These are phyloP conservation scores for Apamea monoglypha DNA, from an alignment of 2,888 invertebrate genomes.

Conservation along the genomic window DNA sequence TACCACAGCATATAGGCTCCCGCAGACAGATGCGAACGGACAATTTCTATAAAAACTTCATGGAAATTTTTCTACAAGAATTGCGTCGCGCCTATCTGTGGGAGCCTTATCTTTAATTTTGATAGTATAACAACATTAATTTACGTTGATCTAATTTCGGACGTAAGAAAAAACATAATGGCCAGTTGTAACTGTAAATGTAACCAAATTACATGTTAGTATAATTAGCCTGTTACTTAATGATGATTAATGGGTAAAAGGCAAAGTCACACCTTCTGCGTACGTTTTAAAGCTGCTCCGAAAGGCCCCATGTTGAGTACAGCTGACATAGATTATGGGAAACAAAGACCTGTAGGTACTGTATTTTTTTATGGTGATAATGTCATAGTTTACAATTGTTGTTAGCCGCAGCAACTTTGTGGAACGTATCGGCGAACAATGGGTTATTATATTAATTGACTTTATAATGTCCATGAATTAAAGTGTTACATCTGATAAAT, in stretches of 20 bases:
- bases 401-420: conserved; percentile 35
- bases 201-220: conserved; percentile 37
- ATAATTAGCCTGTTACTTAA: conserved; percentile 27
- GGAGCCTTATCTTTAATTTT: too few relatives aligned
- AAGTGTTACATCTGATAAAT: conserved; percentile 38
- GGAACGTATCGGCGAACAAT: conserved; percentile 47
- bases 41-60: too few relatives aligned
- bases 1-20: too few relatives aligned
- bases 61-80: too few relatives aligned
- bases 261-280: conserved; percentile 41
- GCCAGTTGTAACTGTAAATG: conserved; percentile 35
- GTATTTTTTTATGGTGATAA: conserved; percentile 55
- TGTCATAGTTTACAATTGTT: conserved; percentile 44
- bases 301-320: conserved; percentile 23
- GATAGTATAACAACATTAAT: too few relatives aligned
- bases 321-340: conserved; percentile 49
- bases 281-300: conserved; percentile 12
- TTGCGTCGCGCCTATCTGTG: too few relatives aligned
- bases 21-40: too few relatives aligned
- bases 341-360: conserved; percentile 47
- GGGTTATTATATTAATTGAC: conserved; percentile 51
- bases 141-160: conserved; percentile 5
- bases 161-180: conserved; percentile 29
- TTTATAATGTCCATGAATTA: conserved; percentile 24
- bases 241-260: conserved; percentile 39